A percentile compares a stretch with the other conserved stretches of the same genome.
Evolutionary conservation across 2,113 vertebrate genomes (phyloP).

Genomic region (Porphyrio hochstetteri): DNA sequence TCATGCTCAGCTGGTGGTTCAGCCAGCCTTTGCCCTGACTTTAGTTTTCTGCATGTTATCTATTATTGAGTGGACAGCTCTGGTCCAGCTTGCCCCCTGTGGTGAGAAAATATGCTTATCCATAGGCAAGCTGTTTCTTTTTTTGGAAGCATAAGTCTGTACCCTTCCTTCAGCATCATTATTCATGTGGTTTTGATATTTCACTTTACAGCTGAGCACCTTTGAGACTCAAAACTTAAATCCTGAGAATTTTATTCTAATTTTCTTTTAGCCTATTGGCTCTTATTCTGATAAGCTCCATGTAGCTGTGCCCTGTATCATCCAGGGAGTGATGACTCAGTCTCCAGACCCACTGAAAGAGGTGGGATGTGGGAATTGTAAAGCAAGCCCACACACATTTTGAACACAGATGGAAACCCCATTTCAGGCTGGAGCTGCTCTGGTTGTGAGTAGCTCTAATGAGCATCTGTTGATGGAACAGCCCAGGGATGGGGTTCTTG

Average conservation of each 20-base stretch:
- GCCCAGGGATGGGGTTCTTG: background rate
- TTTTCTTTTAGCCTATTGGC: background rate
- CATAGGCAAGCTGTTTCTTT: background rate
- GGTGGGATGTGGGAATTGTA: slow-evolving; percentile 47
- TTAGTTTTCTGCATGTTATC: background rate
- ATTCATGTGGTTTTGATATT: background rate
- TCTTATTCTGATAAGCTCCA: background rate
- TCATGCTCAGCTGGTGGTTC: background rate
- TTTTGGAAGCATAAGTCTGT: background rate
- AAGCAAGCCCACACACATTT: background rate
- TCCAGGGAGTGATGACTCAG: background rate
- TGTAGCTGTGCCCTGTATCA: background rate
- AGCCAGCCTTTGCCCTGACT: background rate
- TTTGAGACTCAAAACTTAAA: background rate
- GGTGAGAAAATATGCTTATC: background rate
- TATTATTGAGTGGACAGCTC: background rate
- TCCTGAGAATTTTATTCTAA: background rate
- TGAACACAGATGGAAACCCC: slow-evolving; percentile 49
- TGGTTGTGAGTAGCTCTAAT: slow-evolving; percentile 36
- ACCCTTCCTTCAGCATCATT: background rate
- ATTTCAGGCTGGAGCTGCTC: slow-evolving; percentile 21
- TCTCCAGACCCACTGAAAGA: background rate
- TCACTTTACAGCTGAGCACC: background rate
- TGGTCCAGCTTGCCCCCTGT: background rate
- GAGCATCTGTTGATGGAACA: slow-evolving; percentile 61